Percentiles rank a stretch among this genome's conserved stretches.
These are phyloP conservation scores for Lepilemur ruficaudatus DNA, from an alignment of 2,797 vertebrate genomes.

Conservation along the genomic window DNA sequence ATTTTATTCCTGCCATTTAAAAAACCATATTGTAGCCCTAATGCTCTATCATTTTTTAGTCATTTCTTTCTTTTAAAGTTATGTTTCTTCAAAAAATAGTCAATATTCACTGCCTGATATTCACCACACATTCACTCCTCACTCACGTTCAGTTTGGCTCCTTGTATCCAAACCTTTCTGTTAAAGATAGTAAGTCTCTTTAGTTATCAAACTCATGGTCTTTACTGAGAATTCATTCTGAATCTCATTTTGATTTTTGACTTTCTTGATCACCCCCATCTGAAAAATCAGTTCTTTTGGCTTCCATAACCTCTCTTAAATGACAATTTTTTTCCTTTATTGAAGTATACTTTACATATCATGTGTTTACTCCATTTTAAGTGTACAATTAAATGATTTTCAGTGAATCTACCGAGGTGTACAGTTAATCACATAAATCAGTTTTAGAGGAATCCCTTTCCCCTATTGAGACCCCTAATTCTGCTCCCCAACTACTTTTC, in stretches of 20 bases:
- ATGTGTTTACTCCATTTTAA: too few relatives aligned
- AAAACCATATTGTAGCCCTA: background rate
- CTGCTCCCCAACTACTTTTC: too few relatives aligned
- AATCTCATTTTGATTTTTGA: background rate
- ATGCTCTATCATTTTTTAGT: background rate
- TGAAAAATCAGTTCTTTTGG: background rate
- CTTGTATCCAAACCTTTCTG: background rate
- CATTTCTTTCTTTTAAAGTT: background rate
- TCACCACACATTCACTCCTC: background rate
- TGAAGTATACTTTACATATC: too few relatives aligned
- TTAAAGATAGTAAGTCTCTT: background rate
- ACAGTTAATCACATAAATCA: too few relatives aligned
- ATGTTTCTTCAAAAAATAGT: constrained; percentile 1
- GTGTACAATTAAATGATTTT: too few relatives aligned
- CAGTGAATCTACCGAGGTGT: too few relatives aligned
- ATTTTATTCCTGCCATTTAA: background rate
- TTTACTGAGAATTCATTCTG: background rate
- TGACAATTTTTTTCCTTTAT: background rate
- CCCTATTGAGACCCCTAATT: too few relatives aligned
- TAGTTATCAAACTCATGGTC: background rate
- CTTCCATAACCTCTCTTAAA: background rate
- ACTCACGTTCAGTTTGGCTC: background rate
- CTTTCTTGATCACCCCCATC: background rate
- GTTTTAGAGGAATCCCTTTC: too few relatives aligned
- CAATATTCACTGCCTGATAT: background rate